Conservation (phyloP, 2,797 vertebrate genomes). For the Halcyon chelicuti region DNA sequence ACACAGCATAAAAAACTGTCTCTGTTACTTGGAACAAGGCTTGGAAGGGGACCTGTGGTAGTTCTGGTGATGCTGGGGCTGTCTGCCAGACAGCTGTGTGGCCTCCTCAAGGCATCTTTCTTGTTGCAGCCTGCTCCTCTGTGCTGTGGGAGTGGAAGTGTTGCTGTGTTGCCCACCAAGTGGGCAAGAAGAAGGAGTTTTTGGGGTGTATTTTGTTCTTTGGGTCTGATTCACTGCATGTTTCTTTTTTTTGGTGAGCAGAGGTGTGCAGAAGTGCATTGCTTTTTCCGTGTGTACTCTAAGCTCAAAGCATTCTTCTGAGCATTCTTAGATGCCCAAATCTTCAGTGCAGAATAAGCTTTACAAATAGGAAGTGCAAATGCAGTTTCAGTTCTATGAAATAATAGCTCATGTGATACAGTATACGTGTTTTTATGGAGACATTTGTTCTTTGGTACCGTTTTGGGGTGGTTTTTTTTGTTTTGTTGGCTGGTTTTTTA, state of each 20-base stretch:
- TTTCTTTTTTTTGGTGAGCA: not conserved
- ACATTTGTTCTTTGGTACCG: not conserved
- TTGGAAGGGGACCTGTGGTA: not conserved
- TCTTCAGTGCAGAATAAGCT: not conserved
- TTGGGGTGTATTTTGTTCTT: not conserved
- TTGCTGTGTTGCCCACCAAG: not conserved
- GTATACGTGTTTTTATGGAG: not conserved
- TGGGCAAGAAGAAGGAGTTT: not conserved
- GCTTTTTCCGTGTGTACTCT: not conserved
- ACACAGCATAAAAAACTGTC: not conserved
- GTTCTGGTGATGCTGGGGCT: not conserved
- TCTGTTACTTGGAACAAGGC: not conserved
- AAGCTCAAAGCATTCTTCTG: not conserved
- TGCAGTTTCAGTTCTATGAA: not conserved
- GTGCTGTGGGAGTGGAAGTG: not conserved
- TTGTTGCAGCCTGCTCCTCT: not conserved
- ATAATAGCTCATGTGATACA: not conserved
- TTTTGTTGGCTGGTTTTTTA: not conserved
- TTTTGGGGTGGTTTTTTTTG: not conserved
- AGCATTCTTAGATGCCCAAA: not conserved
- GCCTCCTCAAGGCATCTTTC: not conserved
- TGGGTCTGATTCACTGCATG: not conserved
- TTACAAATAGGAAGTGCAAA: not conserved
- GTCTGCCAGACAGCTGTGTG: not conserved
- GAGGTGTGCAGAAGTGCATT: not conserved